Conservation (phyloP, 1,140 invertebrate genomes). For the Theocolax elegans region DNA sequence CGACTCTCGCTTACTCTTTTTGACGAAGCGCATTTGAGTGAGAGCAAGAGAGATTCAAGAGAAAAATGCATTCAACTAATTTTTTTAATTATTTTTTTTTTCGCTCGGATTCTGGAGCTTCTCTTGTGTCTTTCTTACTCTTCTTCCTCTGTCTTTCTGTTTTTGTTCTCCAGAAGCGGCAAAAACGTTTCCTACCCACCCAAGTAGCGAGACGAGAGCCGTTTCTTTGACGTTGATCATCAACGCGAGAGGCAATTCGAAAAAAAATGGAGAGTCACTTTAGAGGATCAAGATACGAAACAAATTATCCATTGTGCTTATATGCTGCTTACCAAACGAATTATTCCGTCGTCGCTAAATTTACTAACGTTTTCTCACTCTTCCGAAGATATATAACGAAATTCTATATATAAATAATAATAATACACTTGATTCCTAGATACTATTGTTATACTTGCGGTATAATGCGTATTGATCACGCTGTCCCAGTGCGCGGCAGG, state of each 20-base stretch:
- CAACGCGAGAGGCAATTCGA: slow-evolving; percentile 23
- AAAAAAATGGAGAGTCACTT: slow-evolving; percentile 21
- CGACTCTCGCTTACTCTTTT: too few relatives aligned
- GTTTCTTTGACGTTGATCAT: too few relatives aligned
- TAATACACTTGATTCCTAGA: slow-evolving; percentile 28
- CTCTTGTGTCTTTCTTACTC: neutral
- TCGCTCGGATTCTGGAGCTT: neutral
- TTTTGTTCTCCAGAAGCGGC: neutral
- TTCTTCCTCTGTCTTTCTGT: neutral
- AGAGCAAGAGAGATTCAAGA: neutral
- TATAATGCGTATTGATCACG: slow-evolving; percentile 25
- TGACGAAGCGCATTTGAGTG: too few relatives aligned
- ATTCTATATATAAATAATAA: slow-evolving; percentile 6
- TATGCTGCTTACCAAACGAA: neutral
- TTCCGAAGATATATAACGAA: slow-evolving; percentile 14
- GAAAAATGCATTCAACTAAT: neutral
- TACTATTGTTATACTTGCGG: slow-evolving; percentile 36
- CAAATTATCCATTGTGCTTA: neutral
- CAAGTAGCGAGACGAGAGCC: slow-evolving; percentile 28
- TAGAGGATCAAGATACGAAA: slow-evolving; percentile 30
- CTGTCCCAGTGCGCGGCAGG: slow-evolving; percentile 18
- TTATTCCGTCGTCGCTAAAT: slow-evolving; percentile 7
- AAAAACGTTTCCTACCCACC: slow-evolving; percentile 29
- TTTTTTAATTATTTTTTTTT: neutral
- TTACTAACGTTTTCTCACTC: slow-evolving; percentile 33